A percentile compares a stretch with the other conserved stretches of the same genome.
phyloP scores from a whole-genome alignment of 2,113 vertebrate species.

The Carollia perspicillata region DNA sequence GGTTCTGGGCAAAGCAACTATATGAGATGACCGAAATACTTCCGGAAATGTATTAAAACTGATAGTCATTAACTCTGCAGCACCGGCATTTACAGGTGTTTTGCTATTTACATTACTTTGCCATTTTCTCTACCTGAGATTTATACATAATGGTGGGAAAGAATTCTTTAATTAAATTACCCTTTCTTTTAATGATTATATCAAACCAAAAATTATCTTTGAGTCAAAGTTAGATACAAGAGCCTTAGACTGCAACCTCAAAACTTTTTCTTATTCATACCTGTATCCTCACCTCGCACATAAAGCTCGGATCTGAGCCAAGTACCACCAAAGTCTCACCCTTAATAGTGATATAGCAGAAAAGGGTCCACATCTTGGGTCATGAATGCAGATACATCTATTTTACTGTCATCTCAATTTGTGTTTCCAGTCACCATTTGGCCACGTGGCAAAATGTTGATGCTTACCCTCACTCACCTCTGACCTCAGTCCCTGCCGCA shows the following conservation, averaged over 20 bases:
- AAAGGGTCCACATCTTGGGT: not conserved
- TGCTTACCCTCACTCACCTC: not conserved
- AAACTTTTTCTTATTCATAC: not conserved
- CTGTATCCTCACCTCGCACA: not conserved
- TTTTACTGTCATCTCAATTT: not conserved
- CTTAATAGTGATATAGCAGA: not conserved
- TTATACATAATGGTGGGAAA: not conserved
- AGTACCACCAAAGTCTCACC: not conserved
- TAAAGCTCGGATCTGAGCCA: not conserved
- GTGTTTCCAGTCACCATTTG: not conserved
- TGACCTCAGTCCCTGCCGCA: not conserved
- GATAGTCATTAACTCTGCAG: not conserved
- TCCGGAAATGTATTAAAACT: not conserved
- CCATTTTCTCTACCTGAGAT: not conserved
- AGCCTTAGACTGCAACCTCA: not conserved
- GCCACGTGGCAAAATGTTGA: not conserved
- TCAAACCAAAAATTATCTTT: not conserved
- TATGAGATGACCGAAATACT: not conserved
- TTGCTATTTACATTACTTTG: not conserved
- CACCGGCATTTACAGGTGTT: not conserved
- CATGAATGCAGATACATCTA: not conserved
- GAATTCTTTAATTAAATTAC: not conserved
- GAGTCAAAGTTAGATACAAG: not conserved
- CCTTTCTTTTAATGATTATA: not conserved
- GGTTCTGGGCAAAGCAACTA: not conserved